Evolutionary conservation across 2,888 invertebrate genomes (phyloP).

Genomic region (Pachliopta kotzebuea): DNA sequence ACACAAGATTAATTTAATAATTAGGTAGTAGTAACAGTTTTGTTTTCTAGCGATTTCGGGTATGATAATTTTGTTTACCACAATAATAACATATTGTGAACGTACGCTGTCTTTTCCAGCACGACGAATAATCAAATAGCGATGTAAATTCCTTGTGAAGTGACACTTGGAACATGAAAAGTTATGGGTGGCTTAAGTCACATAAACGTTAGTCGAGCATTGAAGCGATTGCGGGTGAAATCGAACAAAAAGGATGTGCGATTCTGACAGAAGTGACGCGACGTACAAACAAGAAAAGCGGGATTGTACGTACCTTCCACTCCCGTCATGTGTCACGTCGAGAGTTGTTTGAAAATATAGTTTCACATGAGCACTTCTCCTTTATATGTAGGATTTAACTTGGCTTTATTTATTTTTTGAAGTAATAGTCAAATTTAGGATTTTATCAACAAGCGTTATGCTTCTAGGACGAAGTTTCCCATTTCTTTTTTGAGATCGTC

Average conservation of each 20-base stretch:
- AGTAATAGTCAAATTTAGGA: too few relatives aligned
- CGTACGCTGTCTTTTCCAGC: not conserved
- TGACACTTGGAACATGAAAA: constrained; percentile 21
- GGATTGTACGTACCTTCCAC: constrained; percentile 37
- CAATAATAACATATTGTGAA: not conserved
- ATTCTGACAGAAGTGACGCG: constrained; percentile 37
- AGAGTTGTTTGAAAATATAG: constrained; percentile 41
- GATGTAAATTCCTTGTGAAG: constrained; percentile 5
- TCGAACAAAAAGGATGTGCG: constrained; percentile 35
- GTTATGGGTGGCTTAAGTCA: constrained; percentile 34
- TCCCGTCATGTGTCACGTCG: constrained; percentile 50
- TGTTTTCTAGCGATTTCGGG: too few relatives aligned
- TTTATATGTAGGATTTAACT: constrained; percentile 13
- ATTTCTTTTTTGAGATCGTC: too few relatives aligned
- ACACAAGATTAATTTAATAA: too few relatives aligned
- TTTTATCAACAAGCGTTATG: too few relatives aligned
- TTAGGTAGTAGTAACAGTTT: too few relatives aligned
- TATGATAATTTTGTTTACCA: too few relatives aligned
- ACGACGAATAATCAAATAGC: not conserved
- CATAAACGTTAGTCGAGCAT: constrained; percentile 31
- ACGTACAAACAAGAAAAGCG: constrained; percentile 36
- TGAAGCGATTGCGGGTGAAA: constrained; percentile 29
- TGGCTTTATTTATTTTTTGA: too few relatives aligned
- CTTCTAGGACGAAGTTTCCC: too few relatives aligned
- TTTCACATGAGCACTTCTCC: constrained; percentile 25